phyloP scores from a whole-genome alignment of 2,888 invertebrate genomes.

The Augiades crinisus region DNA sequence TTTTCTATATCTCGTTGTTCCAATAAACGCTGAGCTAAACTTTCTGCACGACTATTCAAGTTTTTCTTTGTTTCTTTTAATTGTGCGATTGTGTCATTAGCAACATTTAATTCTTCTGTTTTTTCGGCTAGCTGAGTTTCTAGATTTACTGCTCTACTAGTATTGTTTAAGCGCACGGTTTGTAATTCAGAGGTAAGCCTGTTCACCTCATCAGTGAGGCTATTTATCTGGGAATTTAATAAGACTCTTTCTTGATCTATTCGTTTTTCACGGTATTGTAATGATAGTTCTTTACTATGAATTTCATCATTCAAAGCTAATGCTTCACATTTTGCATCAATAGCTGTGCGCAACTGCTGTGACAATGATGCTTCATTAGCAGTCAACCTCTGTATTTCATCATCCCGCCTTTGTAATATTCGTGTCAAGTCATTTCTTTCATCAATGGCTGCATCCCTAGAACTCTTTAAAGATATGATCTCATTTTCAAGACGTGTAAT shows the following conservation, averaged over 20 bases:
- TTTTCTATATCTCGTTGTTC: constrained; percentile 88
- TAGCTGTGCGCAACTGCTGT: constrained; percentile 88
- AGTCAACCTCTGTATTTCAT: constrained; percentile 87
- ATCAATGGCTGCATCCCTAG: constrained; percentile 86
- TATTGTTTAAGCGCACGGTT: constrained; percentile 86
- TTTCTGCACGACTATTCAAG: constrained; percentile 85
- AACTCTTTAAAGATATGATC: constrained; percentile 83
- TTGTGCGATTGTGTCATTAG: constrained; percentile 85
- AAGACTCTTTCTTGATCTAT: constrained; percentile 91
- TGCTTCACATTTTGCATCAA: constrained; percentile 92
- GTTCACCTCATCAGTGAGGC: constrained; percentile 89
- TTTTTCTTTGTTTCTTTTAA: constrained; percentile 86
- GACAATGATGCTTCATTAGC: constrained; percentile 85
- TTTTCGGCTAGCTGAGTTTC: constrained; percentile 90
- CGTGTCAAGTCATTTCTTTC: constrained; percentile 88
- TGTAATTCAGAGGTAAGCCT: constrained; percentile 90
- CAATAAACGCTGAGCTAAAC: constrained; percentile 85
- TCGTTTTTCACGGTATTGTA: constrained; percentile 91
- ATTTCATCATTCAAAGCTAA: constrained; percentile 90
- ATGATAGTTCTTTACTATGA: constrained; percentile 88
- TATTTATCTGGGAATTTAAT: constrained; percentile 88
- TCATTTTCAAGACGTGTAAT: constrained; percentile 85
- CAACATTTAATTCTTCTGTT: constrained; percentile 88
- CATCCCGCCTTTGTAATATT: constrained; percentile 86
- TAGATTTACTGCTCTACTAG: constrained; percentile 82